phyloP scores from a whole-genome alignment of 2,797 vertebrate species.

The Neoniphon sammara region DNA sequence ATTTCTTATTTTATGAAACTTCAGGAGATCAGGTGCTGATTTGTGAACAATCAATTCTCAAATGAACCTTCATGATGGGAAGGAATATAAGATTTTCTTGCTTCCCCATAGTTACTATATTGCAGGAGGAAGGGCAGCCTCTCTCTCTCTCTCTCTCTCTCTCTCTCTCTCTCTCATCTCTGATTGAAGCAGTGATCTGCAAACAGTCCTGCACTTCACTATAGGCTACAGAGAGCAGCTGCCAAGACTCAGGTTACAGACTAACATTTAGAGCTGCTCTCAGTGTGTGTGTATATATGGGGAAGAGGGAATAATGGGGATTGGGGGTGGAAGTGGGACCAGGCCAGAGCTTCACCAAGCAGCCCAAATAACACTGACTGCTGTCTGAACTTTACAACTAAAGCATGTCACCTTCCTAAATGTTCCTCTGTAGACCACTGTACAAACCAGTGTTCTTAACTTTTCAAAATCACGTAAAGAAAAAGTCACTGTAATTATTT shows the following conservation, averaged over 20 bases:
- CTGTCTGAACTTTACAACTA: background rate
- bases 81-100: background rate
- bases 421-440: no score
- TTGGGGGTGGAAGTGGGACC: background rate
- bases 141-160: constrained; percentile 3
- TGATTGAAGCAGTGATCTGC: constrained; percentile 22
- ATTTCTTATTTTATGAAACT: no score
- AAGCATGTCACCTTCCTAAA: background rate
- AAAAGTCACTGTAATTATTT: no score
- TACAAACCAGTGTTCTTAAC: no score
- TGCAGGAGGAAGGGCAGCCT: background rate
- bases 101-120: background rate
- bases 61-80: no score
- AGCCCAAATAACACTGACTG: constrained; percentile 6
- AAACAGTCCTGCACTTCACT: constrained; percentile 10
- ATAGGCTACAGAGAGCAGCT: constrained; percentile 45
- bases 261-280: constrained; percentile 33
- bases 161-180: constrained; percentile 1
- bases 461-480: no score
- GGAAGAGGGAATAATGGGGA: constrained; percentile 39
- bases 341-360: constrained; percentile 20
- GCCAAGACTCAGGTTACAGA: constrained; percentile 50
- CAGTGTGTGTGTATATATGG: constrained; percentile 13
- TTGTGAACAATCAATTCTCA: no score
- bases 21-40: no score